Base-by-base conservation (phyloP, 2,113 vertebrate genomes). In the Periophthalmus modestus region DNA sequence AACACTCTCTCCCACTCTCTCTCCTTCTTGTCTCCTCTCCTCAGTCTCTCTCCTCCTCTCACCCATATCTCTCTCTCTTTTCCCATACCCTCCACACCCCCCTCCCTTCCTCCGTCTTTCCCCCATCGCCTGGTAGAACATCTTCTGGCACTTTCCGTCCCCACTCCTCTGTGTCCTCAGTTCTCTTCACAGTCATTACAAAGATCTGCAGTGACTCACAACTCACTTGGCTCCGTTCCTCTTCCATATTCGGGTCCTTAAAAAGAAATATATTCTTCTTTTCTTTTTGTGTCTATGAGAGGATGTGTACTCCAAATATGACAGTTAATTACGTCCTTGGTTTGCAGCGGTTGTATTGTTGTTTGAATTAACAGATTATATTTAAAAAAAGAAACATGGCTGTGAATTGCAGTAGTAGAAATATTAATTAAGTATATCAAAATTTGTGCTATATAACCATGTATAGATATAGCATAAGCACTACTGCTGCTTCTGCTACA, bases 131-230 rank as follows among this genome's bases (percentile, higher is more conserved):
- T 10, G 7, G 3, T 28, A 5, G 12, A 34, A 16, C 59, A 10
- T 34, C 59, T 62, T 34, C 59, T 34, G 15, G 59, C 59, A 62
- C 59, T 18, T 62, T 62, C 59, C 15, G 28, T 62, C 59, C 28
- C 15, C 58, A 15, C 28, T 33, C 23, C 58, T 10, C 23, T 33
- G 24, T 6, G 24, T 14, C 58, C 24, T 61, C 58, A 1, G 28
- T 62, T 62, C 28, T 14, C 59, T 62, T 62, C 59, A 34, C 59
- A 34, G 59, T 62, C 59, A 62, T 62, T 62, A 34, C 28, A 62
- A 2, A 61, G 58, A 18, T 34, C 28, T 9, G 14, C 24, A 9
- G 59, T 19, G 39, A 43, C 39, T 43, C 15, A 62, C 28, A 18
- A 34, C 5, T 34, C 11, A 62, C 59, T 34, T 5, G 14, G 5